Evolutionary conservation across 2,888 invertebrate species (phyloP), one percentile per base, ranked within the genome.

Genomic region (Oconnorella tubifera): DNA sequence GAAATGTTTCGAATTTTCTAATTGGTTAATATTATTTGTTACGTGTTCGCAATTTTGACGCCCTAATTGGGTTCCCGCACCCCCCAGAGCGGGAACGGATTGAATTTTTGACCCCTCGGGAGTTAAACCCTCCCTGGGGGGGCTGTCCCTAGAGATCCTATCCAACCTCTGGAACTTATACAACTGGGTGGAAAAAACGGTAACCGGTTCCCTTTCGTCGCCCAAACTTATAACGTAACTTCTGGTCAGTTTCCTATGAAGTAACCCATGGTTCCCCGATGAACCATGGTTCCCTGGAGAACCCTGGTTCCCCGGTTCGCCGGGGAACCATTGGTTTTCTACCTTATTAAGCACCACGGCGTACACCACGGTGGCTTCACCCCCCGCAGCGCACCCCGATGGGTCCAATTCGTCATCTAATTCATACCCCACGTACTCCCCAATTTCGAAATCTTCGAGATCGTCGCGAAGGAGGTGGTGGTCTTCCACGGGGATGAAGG

Each of bases 381-480:
- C 72, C 19, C 40, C 40, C 10, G 40, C 10, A 40, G 40, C 40
- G 40, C n/a, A n/a, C n/a, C n/a, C n/a, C n/a, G n/a, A n/a, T n/a
- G n/a, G n/a, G 40, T 19, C 40, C 40, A 40, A 19, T 40, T 40
- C 68, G 53, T 73, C 73, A 14, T 72, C 70, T 23, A 73, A 56
- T 51, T 73, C 73, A 60, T 63, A 72, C 10, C 71, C 73, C 19
- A 72, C 70, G 57, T 73, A 73, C 53, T 73, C 73, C 3, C 72
- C 73, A 1, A 55, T 23, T 27, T 70, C 70, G 53, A 70, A 73
- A 14, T 40, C 40, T 40, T 40, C 40, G 62, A 73, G 70, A 63
- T 72, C 73, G 50, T 73, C 68, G 48, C 65, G 68, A 10, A 73
- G 69, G 14, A 73, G 67, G 48, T 73, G 73, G 59, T 73, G 73